Percentiles rank a stretch among this genome's conserved stretches.
Evolutionary conservation across 2,113 vertebrate genomes (phyloP).

Genomic region (Pseudonaja textilis): DNA sequence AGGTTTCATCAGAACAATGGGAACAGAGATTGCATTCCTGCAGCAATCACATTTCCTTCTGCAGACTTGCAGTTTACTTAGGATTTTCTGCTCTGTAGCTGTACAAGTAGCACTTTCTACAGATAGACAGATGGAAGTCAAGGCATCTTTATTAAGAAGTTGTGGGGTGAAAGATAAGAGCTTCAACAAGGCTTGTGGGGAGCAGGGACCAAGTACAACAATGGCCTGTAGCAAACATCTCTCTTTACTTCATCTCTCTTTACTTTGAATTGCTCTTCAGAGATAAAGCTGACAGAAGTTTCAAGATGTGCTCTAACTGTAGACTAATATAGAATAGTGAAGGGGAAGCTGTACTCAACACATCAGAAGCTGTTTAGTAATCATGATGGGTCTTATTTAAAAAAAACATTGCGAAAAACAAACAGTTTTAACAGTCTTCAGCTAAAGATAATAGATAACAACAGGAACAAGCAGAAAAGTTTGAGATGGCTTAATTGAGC

Average conservation of each 20-base stretch:
- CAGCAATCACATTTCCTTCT: not conserved
- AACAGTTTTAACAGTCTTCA: not conserved
- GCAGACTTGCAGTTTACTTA: not conserved
- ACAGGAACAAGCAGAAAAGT: not conserved
- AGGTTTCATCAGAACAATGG: not conserved
- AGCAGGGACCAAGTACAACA: not conserved
- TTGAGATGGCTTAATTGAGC: not conserved
- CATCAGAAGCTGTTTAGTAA: not conserved
- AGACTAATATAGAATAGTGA: not conserved
- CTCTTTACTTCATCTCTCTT: not conserved
- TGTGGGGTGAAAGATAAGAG: not conserved
- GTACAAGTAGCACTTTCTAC: not conserved
- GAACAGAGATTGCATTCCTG: not conserved
- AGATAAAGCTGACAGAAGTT: not conserved
- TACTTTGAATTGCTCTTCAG: not conserved
- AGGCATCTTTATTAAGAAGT: not conserved
- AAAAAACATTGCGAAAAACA: not conserved
- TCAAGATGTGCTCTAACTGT: not conserved
- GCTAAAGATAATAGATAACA: not conserved
- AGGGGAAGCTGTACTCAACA: not conserved
- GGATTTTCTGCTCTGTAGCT: not conserved
- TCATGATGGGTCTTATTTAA: not conserved
- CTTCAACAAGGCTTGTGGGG: not conserved
- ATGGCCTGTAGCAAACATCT: not conserved
- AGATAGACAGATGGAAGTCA: not conserved